Evolutionary conservation across 2,113 vertebrate species (phyloP), one percentile per base, ranked within the genome.

Genomic region (Garra rufa): DNA sequence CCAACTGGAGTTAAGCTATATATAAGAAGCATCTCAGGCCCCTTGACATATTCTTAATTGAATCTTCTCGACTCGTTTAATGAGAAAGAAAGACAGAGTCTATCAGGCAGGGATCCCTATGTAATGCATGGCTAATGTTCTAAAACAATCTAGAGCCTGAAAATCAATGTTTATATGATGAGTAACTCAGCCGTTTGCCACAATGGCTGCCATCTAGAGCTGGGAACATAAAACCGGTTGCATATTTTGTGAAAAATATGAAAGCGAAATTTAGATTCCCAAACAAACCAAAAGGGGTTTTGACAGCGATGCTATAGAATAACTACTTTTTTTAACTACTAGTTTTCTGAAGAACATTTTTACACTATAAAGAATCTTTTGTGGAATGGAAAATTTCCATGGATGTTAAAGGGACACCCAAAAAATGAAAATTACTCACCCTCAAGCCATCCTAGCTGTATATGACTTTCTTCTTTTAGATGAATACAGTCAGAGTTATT

Each of bases 41-140:
- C 65, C 46, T 82, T 55, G 80, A 70, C 65, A n/a, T 82, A 41
- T 82, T 70, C 63, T 55, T 82, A 82, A 82, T 82, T 82, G 44
- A 70, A 82, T 82, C 59, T 67, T 50, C 65, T 70, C 21, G 65
- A 82, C 46, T 55, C 8, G 65, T 70, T 70, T 70, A 70, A 82
- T 82, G 44, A 82, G 79, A 82, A 81, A 69, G 46, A 82, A 67
- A 69, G 61, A 46, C 78, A 81, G 26, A 81, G 59, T 69, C 80
- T 55, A 48, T 81, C 65, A 81, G 63, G 46, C 46, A 41, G 79
- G 65, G 28, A 38, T 82, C 65, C 59, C 65, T 17, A 41, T 82
- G 46, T 52, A 82, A 82, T 70, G 79, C 79, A 52, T 82, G 46
- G 65, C 79, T 52, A 82, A 82, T 70, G 61, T 34, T 21, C 46